Conservation (phyloP, 2,113 vertebrate species). For the Vicugna pacos region DNA sequence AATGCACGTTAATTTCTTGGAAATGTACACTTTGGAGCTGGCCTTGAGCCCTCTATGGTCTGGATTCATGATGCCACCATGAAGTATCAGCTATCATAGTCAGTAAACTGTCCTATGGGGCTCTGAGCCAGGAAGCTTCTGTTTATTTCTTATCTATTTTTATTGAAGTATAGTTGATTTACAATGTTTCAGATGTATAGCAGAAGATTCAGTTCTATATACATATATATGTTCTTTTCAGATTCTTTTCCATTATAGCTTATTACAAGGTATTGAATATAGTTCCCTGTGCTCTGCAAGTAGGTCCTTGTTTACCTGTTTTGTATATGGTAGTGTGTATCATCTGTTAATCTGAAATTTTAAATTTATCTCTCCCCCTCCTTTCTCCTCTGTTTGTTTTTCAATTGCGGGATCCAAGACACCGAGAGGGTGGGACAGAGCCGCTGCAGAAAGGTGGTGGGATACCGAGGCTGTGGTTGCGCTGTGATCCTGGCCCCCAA, state of each 20-base stretch:
- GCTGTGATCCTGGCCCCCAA: not conserved
- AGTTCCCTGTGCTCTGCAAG: too few relatives aligned
- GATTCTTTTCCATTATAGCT: too few relatives aligned
- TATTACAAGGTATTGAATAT: too few relatives aligned
- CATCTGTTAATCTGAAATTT: too few relatives aligned
- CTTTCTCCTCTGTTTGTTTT: not conserved
- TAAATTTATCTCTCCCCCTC: too few relatives aligned
- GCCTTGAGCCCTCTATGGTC: not conserved
- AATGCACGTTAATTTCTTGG: not conserved
- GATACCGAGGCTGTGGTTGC: not conserved
- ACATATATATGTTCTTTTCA: too few relatives aligned
- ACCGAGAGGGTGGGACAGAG: not conserved
- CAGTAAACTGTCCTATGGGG: not conserved
- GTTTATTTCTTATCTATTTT: not conserved
- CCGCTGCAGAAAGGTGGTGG: not conserved
- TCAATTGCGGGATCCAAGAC: not conserved
- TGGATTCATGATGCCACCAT: not conserved
- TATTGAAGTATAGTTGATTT: too few relatives aligned
- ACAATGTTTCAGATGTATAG: too few relatives aligned
- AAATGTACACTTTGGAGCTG: not conserved
- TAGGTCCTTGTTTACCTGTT: too few relatives aligned
- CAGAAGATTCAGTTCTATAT: too few relatives aligned
- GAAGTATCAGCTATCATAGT: not conserved
- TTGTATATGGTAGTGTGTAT: too few relatives aligned
- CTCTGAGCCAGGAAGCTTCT: not conserved